Evolutionary conservation across 92 coral and sea anemone genomes (phyloP), one percentile per base, ranked within the genome.

Genomic region (Epizoanthus fatuus): DNA sequence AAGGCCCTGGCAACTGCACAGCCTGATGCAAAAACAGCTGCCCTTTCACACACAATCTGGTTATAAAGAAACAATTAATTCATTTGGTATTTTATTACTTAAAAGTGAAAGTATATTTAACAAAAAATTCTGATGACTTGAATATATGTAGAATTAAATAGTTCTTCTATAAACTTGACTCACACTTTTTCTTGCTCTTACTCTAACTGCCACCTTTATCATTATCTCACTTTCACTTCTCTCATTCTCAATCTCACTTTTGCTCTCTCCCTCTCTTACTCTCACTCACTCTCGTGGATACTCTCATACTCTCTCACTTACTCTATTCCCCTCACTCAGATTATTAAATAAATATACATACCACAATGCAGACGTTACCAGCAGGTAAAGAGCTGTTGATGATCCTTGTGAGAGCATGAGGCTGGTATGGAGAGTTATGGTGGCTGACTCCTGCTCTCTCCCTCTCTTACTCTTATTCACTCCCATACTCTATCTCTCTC

Each of bases 1-100:
- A 97, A 95, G 16, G 93, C 90, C 47, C 99, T 86, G 22, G 99
- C 95, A 32, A 95, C 87, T 5, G 99, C 97, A 90, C 98, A 97
- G 5, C 97, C 99, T 37, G 93, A 88, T 10, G 99, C 95, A 89
- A 97, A 91, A 35, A 91, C 98, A 40, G 87, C 95, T 54, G 78
- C 84, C 74, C 93, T 93, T 42, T 95, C 98, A 87, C 99, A 97
- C 29, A 97, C 98, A 78, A 97, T 93, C 99, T 97, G 16, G 15
- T 5, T 58, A 67, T 35, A 19, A 54, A 32, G 19, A 19, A 59
- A 40, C 9, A 10, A 2, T 15, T 20, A 47, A 22, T 67, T 20
- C 10, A 25, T 32, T 25, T 1, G 10, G 17, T 15, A 3, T 45
- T 10, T 17, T 7, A 20, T 10, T 20, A 10, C 22, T 14, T 22